Evolutionary conservation across 2,888 invertebrate genomes (phyloP).

Genomic region (Crepidodera aurea): DNA sequence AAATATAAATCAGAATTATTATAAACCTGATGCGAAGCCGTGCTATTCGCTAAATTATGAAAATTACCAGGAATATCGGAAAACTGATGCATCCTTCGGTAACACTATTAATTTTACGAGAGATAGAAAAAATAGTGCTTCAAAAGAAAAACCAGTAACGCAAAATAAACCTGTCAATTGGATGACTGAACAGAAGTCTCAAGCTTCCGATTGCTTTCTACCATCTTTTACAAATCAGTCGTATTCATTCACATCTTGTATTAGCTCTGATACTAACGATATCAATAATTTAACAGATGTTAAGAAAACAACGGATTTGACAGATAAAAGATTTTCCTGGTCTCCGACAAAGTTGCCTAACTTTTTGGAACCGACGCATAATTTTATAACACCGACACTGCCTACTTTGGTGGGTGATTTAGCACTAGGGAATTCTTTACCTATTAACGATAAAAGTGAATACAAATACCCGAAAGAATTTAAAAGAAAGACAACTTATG

Average conservation of each 20-base stretch:
- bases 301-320: conserved; percentile 48
- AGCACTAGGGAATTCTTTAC: conserved; percentile 60
- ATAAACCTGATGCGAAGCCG: conserved; percentile 46
- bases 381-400: conserved; percentile 64
- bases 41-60: conserved; percentile 54
- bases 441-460: conserved; percentile 52
- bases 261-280: conserved; percentile 45
- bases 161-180: conserved; percentile 66
- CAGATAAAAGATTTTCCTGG: conserved; percentile 67
- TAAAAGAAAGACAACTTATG: conserved; percentile 43
- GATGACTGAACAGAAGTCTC: conserved; percentile 65
- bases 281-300: conserved; percentile 43
- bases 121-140: conserved; percentile 29
- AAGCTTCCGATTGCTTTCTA: conserved; percentile 60
- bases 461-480: conserved; percentile 40
- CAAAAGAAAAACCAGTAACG: conserved; percentile 32
- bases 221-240: conserved; percentile 60
- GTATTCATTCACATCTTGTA: conserved; percentile 50
- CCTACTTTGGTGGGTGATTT: conserved; percentile 71
- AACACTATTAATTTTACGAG: conserved; percentile 30
- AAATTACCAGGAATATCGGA: conserved; percentile 49
- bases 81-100: conserved; percentile 35
- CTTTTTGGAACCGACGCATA: conserved; percentile 59
- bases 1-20: conserved; percentile 50
- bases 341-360: conserved; percentile 64